Conservation (phyloP, 2,888 invertebrate species). For the Ochlodes sylvanus region DNA sequence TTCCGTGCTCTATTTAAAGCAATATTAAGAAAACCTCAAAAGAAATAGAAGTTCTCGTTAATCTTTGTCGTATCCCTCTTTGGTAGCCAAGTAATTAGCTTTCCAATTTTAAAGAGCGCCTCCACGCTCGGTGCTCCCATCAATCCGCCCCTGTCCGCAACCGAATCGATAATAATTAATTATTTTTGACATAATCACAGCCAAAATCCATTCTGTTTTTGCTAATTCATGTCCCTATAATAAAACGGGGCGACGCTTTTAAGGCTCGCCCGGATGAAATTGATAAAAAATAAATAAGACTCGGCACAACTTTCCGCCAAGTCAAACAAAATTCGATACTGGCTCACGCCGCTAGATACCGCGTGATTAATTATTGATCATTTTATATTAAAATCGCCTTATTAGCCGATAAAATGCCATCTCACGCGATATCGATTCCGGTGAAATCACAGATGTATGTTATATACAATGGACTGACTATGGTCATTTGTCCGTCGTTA, state of each 20-base stretch:
- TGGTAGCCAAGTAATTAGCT: slow-evolving; percentile 77
- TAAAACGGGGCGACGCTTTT: slow-evolving; percentile 81
- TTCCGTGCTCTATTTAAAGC: slow-evolving; percentile 10
- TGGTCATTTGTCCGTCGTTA: too few relatives aligned
- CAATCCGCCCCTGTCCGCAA: slow-evolving; percentile 74
- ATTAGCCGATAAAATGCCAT: slow-evolving; percentile 34
- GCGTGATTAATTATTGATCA: slow-evolving; percentile 68
- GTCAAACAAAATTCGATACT: slow-evolving; percentile 75
- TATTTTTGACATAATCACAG: slow-evolving; percentile 90
- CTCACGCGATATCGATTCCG: slow-evolving; percentile 22
- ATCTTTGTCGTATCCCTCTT: slow-evolving; percentile 64
- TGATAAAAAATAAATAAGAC: slow-evolving; percentile 84
- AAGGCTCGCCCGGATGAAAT: slow-evolving; percentile 75
- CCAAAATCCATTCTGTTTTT: slow-evolving; percentile 87
- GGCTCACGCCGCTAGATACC: slow-evolving; percentile 60
- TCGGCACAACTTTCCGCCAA: slow-evolving; percentile 72
- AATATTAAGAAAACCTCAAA: slow-evolving; percentile 32
- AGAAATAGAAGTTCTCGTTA: slow-evolving; percentile 55
- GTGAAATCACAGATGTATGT: background rate
- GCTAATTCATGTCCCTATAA: slow-evolving; percentile 88
- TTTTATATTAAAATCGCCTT: slow-evolving; percentile 33
- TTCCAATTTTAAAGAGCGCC: slow-evolving; percentile 77
- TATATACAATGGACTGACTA: too few relatives aligned
- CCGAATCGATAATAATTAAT: slow-evolving; percentile 89
- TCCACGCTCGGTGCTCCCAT: slow-evolving; percentile 67